Percentiles rank a stretch among this genome's conserved stretches.
These are phyloP conservation scores for Sthenelais limicola DNA, from an alignment of 2,888 invertebrate genomes.

Conservation along the genomic window DNA sequence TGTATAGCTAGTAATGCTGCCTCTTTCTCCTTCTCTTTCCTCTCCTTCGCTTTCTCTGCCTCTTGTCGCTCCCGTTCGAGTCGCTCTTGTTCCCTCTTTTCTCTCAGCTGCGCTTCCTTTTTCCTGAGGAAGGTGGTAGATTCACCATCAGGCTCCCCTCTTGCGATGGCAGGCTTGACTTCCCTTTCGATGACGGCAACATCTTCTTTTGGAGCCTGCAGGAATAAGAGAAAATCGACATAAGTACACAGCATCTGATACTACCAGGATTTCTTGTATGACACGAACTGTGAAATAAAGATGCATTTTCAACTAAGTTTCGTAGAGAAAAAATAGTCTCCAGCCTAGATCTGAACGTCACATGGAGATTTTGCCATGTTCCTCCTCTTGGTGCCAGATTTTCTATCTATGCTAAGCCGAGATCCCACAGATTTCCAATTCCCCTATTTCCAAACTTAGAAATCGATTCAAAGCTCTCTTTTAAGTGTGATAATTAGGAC, in stretches of 20 bases:
- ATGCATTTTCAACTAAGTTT: too few relatives aligned
- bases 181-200: slow-evolving; percentile 23
- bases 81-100: slow-evolving; percentile 47
- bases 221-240: not conserved
- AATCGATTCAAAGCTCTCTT: too few relatives aligned
- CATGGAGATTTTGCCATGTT: too few relatives aligned
- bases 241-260: not conserved
- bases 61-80: slow-evolving; percentile 13
- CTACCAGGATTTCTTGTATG: too few relatives aligned
- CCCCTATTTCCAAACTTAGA: too few relatives aligned
- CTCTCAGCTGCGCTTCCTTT: slow-evolving; percentile 51
- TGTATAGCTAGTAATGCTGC: not conserved
- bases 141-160: slow-evolving; percentile 37
- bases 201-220: slow-evolving; percentile 39
- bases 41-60: slow-evolving; percentile 9
- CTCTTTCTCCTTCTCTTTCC: not conserved
- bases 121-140: slow-evolving; percentile 49
- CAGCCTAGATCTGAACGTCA: too few relatives aligned
- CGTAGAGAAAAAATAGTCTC: too few relatives aligned
- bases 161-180: slow-evolving; percentile 1
- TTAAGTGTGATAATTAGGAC: too few relatives aligned
- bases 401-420: too few relatives aligned
- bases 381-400: too few relatives aligned
- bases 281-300: too few relatives aligned
- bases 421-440: too few relatives aligned